These are phyloP conservation scores for Propithecus deckenii DNA, from an alignment of 2,797 vertebrate species.

Conservation along the genomic window DNA sequence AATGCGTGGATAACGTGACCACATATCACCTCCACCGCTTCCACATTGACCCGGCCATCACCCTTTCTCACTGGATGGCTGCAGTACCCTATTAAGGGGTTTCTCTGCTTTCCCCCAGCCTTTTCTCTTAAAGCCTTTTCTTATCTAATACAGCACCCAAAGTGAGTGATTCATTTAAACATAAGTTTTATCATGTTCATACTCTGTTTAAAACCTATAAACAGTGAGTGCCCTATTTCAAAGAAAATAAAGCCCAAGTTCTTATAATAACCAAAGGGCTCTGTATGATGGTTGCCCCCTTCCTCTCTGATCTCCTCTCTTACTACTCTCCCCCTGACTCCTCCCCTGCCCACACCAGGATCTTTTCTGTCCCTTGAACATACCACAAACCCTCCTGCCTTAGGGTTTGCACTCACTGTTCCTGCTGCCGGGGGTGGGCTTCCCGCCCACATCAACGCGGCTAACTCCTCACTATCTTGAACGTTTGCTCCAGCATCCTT, in stretches of 20 bases:
- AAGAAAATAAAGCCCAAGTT: background rate
- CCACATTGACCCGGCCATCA: background rate
- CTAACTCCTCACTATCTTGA: background rate
- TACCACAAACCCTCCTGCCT: background rate
- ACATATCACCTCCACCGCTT: too few species aligned
- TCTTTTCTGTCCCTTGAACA: background rate
- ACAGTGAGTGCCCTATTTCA: background rate
- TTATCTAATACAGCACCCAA: background rate
- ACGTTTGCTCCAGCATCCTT: too few species aligned
- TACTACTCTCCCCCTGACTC: accelerated
- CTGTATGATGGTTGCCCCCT: too few species aligned
- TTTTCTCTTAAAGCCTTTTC: background rate
- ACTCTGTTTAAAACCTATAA: background rate
- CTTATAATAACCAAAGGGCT: background rate
- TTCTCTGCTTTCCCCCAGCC: background rate
- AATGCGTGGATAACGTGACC: background rate
- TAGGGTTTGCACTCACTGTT: background rate
- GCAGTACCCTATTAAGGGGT: too few species aligned
- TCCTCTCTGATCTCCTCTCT: background rate
- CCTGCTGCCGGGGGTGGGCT: background rate
- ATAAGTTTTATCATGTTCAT: background rate
- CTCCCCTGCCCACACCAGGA: accelerated
- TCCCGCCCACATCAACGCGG: accelerated
- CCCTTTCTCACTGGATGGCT: background rate
- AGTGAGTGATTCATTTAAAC: background rate